Evolutionary conservation across 2,797 vertebrate genomes (phyloP), one percentile per base, ranked within the genome.

Genomic region (Pteropus rufus): DNA sequence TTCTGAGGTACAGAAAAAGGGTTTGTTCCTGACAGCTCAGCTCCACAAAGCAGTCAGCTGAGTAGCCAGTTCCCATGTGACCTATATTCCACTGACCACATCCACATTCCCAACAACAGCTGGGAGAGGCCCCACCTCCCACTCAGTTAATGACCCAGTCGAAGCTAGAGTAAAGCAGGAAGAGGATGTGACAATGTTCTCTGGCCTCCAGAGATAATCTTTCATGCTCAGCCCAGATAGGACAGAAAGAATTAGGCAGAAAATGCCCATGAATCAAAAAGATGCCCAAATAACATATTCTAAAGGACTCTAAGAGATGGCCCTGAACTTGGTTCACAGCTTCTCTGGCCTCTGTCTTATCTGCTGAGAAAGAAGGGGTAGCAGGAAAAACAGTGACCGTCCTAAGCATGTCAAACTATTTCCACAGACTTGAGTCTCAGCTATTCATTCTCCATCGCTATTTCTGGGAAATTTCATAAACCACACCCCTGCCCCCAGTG

Each of bases 141-240:
- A 60, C 85, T 89, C 54, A 64, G 64, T 83, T 96, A 82, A 93
- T 84, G 79, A 79, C 75, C 67, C 8, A 44, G 36, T 58, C 97
- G 54, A 52, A 84, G 52, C 29, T 75, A n/a, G 41, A 54, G 15
- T 44, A 80, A 87, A 62, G 31, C 64, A 93, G 87, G 64, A 91
- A 83, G 82, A 77, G 23, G 77, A 10, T 82, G 26, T 7, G 5
- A 77, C 29, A 84, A 36, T 72, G 21, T 65, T 46, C 91, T 93
- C 73, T 56, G n/a, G 60, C 80, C 24, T 58, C 92, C 87, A 46
- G 18, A 83, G 60, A 3, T 36, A 29, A 34, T 26, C 36, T 31
- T 11, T 2, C 5, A n/a, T 73, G 54, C 52, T 54, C 73, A 69
- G 31, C 16, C 41, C 52, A 77, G 10, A 44, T 18, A 1, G 16